A percentile compares a stretch with the other conserved stretches of the same genome.
phyloP scores from a whole-genome alignment of 2,888 invertebrate genomes.

The Cetonia aurata region DNA sequence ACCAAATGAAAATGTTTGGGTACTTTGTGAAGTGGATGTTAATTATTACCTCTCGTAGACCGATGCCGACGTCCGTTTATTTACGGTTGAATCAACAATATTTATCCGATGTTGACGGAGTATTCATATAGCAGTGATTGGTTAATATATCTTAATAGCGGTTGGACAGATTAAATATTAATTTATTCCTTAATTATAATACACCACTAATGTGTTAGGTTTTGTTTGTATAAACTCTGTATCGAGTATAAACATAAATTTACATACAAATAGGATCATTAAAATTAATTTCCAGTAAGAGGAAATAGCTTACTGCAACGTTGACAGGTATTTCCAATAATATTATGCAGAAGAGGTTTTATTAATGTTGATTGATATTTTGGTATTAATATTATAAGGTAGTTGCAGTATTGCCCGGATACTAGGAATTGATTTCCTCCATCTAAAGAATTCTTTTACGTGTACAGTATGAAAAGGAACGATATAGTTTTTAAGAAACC shows the following conservation, averaged over 20 bases:
- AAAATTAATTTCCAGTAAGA: constrained; percentile 18
- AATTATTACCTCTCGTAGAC: background rate
- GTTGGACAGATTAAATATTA: constrained; percentile 25
- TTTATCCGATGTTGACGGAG: too few relatives aligned
- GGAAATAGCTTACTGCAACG: constrained; percentile 14
- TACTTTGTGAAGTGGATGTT: background rate
- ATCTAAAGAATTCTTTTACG: too few relatives aligned
- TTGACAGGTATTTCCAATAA: background rate
- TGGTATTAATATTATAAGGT: too few relatives aligned
- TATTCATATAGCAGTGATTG: background rate
- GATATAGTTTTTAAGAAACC: too few relatives aligned
- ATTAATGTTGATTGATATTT: too few relatives aligned
- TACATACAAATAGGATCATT: constrained; percentile 34
- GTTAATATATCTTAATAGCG: constrained; percentile 26
- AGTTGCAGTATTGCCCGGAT: too few relatives aligned
- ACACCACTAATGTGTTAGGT: constrained; percentile 19
- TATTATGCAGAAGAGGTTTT: too few relatives aligned
- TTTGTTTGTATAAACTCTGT: constrained; percentile 9
- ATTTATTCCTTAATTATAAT: constrained; percentile 36
- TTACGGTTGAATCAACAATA: too few relatives aligned
- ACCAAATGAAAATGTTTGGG: background rate
- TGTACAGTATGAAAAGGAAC: too few relatives aligned
- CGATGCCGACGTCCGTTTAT: background rate
- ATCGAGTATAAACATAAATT: constrained; percentile 35
- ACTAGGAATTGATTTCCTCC: too few relatives aligned